These are phyloP conservation scores for Dysmachus trigonus DNA, from an alignment of 2,888 invertebrate species.

Conservation along the genomic window DNA sequence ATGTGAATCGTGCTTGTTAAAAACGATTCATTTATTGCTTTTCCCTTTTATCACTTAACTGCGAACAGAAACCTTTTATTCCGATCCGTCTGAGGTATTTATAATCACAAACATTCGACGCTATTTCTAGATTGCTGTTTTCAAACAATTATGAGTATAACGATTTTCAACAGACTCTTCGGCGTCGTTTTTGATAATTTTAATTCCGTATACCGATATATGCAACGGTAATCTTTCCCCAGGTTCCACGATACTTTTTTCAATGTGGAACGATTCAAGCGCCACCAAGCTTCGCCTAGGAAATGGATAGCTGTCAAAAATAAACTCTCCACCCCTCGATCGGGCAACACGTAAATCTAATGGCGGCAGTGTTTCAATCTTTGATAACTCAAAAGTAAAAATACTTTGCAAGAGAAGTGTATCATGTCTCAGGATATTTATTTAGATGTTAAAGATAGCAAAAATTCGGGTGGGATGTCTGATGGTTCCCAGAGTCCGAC, in stretches of 20 bases:
- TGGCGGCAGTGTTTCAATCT: conserved; percentile 31
- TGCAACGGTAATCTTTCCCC: background rate
- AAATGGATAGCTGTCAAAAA: background rate
- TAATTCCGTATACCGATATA: background rate
- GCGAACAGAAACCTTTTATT: no score
- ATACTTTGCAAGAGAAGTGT: background rate
- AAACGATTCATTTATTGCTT: no score
- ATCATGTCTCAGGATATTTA: background rate
- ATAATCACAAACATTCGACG: background rate
- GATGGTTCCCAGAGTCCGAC: background rate
- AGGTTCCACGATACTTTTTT: background rate
- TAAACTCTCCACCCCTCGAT: background rate
- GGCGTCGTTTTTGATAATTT: background rate
- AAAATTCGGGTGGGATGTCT: background rate
- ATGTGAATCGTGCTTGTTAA: no score
- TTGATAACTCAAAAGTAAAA: background rate
- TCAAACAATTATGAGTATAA: background rate
- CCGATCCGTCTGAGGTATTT: no score
- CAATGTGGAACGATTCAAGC: background rate
- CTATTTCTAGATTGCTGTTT: background rate
- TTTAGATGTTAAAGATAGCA: background rate
- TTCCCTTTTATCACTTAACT: no score
- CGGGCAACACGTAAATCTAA: background rate
- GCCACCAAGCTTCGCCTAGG: background rate
- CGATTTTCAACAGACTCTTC: no score